These are phyloP conservation scores for Cotesia glomerata DNA, from an alignment of 1,140 invertebrate species.

Conservation along the genomic window DNA sequence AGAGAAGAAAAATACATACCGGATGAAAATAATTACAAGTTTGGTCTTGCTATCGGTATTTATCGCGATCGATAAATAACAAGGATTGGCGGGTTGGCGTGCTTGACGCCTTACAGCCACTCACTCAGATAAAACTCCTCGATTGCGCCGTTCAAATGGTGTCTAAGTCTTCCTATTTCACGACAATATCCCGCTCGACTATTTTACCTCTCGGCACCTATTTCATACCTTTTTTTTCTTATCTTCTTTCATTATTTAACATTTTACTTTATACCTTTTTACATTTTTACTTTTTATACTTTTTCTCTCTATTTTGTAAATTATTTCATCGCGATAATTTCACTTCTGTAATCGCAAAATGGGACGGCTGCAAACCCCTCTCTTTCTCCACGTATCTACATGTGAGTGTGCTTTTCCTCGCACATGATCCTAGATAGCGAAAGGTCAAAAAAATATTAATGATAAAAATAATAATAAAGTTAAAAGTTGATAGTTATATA, in stretches of 20 bases:
- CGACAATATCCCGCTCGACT: no score
- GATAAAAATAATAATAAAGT: background rate
- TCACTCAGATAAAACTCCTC: conserved; percentile 25
- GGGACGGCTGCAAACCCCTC: background rate
- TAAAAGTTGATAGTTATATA: no score
- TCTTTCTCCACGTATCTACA: background rate
- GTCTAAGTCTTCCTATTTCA: conserved; percentile 7
- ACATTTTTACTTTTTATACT: background rate
- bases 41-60: conserved; percentile 24
- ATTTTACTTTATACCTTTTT: background rate
- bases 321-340: conserved; percentile 28
- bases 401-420: background rate
- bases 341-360: background rate
- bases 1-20: conserved; percentile 11
- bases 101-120: conserved; percentile 14
- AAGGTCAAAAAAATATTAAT: background rate
- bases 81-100: conserved; percentile 5
- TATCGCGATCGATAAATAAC: conserved; percentile 37
- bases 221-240: background rate
- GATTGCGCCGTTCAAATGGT: conserved; percentile 35
- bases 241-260: background rate
- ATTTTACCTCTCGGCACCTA: no score
- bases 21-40: conserved; percentile 31
- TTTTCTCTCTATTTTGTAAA: conserved; percentile 15
- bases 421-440: conserved; percentile 5